Base-by-base conservation (phyloP, 30 jellyfish, hydroid and myxozoan genomes). In the Hydra vulgaris region DNA sequence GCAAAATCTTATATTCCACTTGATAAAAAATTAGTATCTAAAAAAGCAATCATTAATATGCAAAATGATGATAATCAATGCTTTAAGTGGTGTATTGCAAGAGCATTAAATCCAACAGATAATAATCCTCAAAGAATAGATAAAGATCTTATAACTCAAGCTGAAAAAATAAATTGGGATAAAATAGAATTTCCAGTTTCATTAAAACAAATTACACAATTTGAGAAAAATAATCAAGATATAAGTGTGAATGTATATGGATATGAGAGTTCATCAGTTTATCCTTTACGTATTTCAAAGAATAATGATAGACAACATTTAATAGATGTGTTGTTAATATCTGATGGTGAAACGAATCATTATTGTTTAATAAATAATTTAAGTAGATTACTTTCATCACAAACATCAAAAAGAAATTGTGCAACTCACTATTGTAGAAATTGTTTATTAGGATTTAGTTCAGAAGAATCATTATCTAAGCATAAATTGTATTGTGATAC, bases 181-280 rank as follows among this genome's bases (percentile, higher is more conserved):
- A 23, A 76, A 18, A 17, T 79, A 25, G 71, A 79, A 0, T 79
- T 61, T 69, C 87, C 84, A 17, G 66, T 69, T 12, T 26, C 68
- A 8, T 0, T 66, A 8, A 66, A 52, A n/a, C 27, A 61, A 74
- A 79, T 79, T 23, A 15, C 4, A n/a, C 56, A 23, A 72, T 79
- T 66, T 61, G 87, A 79, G 84, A 79, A 79, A 82, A 26, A 79
- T 15, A 79, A 79, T 26, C 72, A 82, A 20, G 87, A 66, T 26
- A 79, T 79, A 7, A 67, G 71, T 27, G 84, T 79, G 23, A 55
- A 79, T 27, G 84, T 79, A 16, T 66, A 0, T 61, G 24, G 22
- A 15, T 23, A 66, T 21, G 72, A 66, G 15, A 26, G 26, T 21
- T 7, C n/a, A n/a, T n/a, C 25, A 8, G 26, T 66, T 12, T 3